Percentiles rank a stretch among this genome's conserved stretches.
Evolutionary conservation across 2,113 vertebrate genomes (phyloP).

Genomic region (Onychostruthus taczanowskii): DNA sequence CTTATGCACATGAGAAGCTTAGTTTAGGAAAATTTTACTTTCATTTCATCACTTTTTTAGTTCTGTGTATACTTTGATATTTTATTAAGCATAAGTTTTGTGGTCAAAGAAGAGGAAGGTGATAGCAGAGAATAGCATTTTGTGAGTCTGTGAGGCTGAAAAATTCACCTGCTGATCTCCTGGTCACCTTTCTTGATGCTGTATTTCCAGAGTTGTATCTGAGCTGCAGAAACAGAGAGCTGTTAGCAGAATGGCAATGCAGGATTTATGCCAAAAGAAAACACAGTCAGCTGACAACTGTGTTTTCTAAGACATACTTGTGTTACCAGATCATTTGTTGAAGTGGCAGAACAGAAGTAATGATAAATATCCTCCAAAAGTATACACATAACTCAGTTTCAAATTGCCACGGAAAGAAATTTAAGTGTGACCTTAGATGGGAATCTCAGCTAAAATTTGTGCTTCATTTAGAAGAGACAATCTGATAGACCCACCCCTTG

Average conservation of each 20-base stretch:
- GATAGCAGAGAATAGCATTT: background rate
- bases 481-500: background rate
- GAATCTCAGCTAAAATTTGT: background rate
- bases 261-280: background rate
- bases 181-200: background rate
- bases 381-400: background rate
- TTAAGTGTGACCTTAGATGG: background rate
- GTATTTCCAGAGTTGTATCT: background rate
- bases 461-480: background rate
- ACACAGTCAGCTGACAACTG: background rate
- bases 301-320: background rate
- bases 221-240: background rate
- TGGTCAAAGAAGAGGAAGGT: background rate
- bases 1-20: background rate
- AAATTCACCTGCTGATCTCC: background rate
- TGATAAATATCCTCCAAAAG: background rate
- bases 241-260: background rate
- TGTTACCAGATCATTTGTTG: background rate
- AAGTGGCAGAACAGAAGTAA: background rate
- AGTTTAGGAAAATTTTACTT: background rate
- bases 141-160: background rate
- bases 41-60: background rate
- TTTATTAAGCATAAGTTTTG: background rate
- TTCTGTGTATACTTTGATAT: background rate
- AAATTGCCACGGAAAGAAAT: background rate